Evolutionary conservation across 2,797 vertebrate genomes (phyloP), one percentile per base, ranked within the genome.

Genomic region (Tauraco hartlaubi): DNA sequence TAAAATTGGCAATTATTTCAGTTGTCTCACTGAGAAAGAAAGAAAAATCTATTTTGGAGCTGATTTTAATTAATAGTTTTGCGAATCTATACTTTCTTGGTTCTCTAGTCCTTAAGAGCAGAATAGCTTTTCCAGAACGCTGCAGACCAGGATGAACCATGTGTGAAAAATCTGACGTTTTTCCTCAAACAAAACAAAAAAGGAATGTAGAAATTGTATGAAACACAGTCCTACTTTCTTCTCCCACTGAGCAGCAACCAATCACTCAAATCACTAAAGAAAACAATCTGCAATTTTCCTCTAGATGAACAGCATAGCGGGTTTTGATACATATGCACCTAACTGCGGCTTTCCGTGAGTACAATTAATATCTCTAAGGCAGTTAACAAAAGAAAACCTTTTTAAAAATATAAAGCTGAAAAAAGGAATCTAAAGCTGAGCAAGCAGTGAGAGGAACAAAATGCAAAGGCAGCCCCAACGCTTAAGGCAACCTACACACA

Each of bases 301-400:
- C 59, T 54, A 55, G 66, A 92, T 79, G 62, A 92, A 95, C 81
- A 87, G 46, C 25, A 18, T 35, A 72, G 73, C 41, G 29, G 48
- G 22, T 94, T 97, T 90, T 80, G 37, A 74, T 91, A 69, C 11
- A 52, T 18, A 61, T 26, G 59, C 62, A 84, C 67, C 83, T 90
- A 88, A 81, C 83, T 71, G 84, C 25, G 41, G 85, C 78, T 91
- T 94, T 96, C 86, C 35, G 15, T 17, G 46, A 91, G 87, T 75
- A 95, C 84, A 97, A 95, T 97, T 96, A 97, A 67, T 91, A 82
- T 72, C 75, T 88, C 63, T 84, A 93, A 93, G 2, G 20, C 39
- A 94, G 39, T 48, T 64, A 89, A 94, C 75, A 96, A 94, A 95
- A 94, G 79, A 81, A 84, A 76, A 80, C 49, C 74, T 62, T 95